phyloP scores from a whole-genome alignment of 1,140 invertebrate genomes.

The Trachymyrmex septentrionalis region DNA sequence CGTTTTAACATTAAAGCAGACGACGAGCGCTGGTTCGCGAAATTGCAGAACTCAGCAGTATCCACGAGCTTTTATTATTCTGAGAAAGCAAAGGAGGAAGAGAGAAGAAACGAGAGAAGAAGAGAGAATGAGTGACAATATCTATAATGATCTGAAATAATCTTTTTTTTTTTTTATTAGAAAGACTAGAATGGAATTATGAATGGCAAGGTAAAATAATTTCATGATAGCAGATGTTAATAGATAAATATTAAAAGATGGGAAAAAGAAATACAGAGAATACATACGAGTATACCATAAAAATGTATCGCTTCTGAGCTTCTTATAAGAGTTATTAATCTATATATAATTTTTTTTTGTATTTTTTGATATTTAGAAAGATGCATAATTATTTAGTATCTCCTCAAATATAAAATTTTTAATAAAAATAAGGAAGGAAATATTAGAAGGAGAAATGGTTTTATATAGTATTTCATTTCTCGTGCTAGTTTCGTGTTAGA shows the following conservation, averaged over 20 bases:
- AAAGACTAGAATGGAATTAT: background rate
- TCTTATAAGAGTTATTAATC: background rate
- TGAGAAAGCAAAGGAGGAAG: background rate
- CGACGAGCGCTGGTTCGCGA: conserved; percentile 13
- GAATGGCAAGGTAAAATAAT: background rate
- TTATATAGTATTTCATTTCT: background rate
- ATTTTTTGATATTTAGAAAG: background rate
- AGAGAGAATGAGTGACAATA: background rate
- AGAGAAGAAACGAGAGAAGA: background rate
- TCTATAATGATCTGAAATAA: background rate
- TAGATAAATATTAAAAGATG: background rate
- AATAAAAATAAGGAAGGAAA: background rate
- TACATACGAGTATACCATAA: background rate
- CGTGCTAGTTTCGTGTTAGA: background rate
- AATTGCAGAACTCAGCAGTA: conserved; percentile 29
- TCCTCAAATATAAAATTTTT: background rate
- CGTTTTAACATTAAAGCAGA: conserved; percentile 26
- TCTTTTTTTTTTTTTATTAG: background rate
- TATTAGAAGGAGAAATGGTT: background rate
- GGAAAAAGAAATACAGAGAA: background rate
- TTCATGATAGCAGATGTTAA: background rate
- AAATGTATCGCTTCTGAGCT: background rate
- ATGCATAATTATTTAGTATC: background rate
- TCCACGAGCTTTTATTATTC: conserved; percentile 37
- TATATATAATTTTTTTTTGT: background rate